Base-by-base conservation (phyloP, 2,888 invertebrate genomes). In the Cataglyphis altisquamis region DNA sequence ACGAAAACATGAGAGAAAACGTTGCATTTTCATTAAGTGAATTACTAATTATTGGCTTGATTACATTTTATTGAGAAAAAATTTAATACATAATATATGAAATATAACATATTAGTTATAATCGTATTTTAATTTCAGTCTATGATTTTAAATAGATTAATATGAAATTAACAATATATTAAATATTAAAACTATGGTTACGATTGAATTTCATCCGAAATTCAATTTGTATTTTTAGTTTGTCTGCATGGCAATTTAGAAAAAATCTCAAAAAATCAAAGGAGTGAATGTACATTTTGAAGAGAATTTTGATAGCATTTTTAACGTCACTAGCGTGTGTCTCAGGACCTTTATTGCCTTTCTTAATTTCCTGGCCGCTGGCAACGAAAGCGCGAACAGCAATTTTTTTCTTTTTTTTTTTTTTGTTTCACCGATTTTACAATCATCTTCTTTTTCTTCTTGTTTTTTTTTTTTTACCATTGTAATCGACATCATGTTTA, bases 291-390 rank as follows among this genome's bases (percentile, higher is more conserved):
- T 36, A 21, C 32, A 48, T 66, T 25, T 29, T 41, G 64, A 66
- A 55, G 55, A 12, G 74, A 45, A 74, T 64, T 21, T 64, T 57
- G 73, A 82, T 74, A 64, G 10, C 32, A 21, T 18, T 66, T 82
- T 45, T 75, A 75, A 74, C 21, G 57, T 64, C 55, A 72, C 29
- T 64, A 73, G 32, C 64, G 55, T 74, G 64, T 73, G 45, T n/a
- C 12, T 45, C 81, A 32, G 32, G 21, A n/a, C 6, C 63, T 81
- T 81, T 55, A 73, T 48, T 63, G 41, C 74, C 36, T 74, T 66
- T 62, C 55, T 74, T 82, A 82, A 82, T 82, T 66, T 82, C 74
- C 45, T 75, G 18, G 60, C 60, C n/a, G 21, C 45, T 2, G 41
- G 45, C 57, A 55, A 74, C 57, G 57, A 45, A 82, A 57, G 52